phyloP scores from a whole-genome alignment of 2,888 invertebrate species.

The Pasiphila rectangulata region DNA sequence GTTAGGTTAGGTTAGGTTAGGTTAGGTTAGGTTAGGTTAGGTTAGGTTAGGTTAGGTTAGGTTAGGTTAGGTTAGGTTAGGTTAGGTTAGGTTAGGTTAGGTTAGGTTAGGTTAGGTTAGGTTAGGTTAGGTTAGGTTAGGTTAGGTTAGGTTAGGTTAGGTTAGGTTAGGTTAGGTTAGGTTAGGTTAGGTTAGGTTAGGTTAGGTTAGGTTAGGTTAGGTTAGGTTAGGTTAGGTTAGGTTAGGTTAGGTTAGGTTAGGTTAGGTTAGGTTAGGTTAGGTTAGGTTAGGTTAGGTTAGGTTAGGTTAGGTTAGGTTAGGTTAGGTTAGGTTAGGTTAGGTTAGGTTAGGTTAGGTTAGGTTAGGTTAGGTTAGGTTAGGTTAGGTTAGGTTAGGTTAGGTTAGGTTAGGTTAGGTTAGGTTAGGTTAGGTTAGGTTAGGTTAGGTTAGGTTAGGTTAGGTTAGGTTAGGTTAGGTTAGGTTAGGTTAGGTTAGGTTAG shows the following conservation, averaged over 20 bases:
- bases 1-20: constrained; percentile 19
- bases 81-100: constrained; percentile 23
- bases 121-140: constrained; percentile 14
- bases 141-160: constrained; percentile 8
- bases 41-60: constrained; percentile 21
- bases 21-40: constrained; percentile 19
- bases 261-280: constrained; percentile 16
- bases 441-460: constrained; percentile 7
- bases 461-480: constrained; percentile 3
- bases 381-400: constrained; percentile 1
- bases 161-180: constrained; percentile 24
- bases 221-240: constrained; percentile 14
- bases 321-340: constrained; percentile 21
- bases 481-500: constrained; percentile 5
- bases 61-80: constrained; percentile 21
- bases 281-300: constrained; percentile 17
- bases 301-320: constrained; percentile 20
- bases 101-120: constrained; percentile 22
- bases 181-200: constrained; percentile 30
- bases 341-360: constrained; percentile 21
- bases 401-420: constrained; percentile 6
- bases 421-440: constrained; percentile 6
- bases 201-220: constrained; percentile 25
- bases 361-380: neutral
- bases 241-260: constrained; percentile 16